phyloP scores from a whole-genome alignment of 2,888 invertebrate genomes.

The Nomada lathburiana region DNA sequence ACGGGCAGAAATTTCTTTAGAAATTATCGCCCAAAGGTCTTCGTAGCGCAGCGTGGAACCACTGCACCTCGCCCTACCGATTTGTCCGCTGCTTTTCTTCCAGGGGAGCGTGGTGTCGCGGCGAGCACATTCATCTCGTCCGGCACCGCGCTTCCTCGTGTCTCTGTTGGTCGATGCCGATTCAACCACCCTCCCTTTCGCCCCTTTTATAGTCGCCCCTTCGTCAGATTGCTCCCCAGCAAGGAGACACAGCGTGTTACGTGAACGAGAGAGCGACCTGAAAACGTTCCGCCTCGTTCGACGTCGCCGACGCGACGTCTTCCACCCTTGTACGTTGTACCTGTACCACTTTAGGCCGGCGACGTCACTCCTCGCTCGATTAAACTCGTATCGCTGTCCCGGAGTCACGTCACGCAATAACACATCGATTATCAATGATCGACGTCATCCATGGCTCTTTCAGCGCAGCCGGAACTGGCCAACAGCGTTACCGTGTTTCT shows the following conservation, averaged over 20 bases:
- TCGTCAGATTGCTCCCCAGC: conserved; percentile 58
- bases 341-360: conserved; percentile 28
- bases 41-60: neutral
- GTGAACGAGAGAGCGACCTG: conserved; percentile 72
- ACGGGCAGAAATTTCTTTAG: conserved; percentile 32
- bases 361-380: conserved; percentile 70
- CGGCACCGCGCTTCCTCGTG: conserved; percentile 66
- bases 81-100: neutral
- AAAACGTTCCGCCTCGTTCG: conserved; percentile 61
- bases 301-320: conserved; percentile 33
- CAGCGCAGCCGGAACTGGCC: conserved; percentile 24
- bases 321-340: conserved; percentile 29
- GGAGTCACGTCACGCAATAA: conserved; percentile 45
- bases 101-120: too few relatives aligned
- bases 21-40: conserved; percentile 16
- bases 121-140: too few relatives aligned
- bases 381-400: conserved; percentile 65
- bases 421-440: conserved; percentile 66
- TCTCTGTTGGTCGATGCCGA: conserved; percentile 71
- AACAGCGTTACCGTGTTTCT: neutral
- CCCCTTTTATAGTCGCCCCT: conserved; percentile 39
- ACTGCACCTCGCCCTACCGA: neutral
- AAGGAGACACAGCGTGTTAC: conserved; percentile 68
- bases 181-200: conserved; percentile 48
- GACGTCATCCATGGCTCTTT: conserved; percentile 53